Evolutionary conservation across 1,140 invertebrate species (phyloP).

Genomic region (Drosophila tsacasi): DNA sequence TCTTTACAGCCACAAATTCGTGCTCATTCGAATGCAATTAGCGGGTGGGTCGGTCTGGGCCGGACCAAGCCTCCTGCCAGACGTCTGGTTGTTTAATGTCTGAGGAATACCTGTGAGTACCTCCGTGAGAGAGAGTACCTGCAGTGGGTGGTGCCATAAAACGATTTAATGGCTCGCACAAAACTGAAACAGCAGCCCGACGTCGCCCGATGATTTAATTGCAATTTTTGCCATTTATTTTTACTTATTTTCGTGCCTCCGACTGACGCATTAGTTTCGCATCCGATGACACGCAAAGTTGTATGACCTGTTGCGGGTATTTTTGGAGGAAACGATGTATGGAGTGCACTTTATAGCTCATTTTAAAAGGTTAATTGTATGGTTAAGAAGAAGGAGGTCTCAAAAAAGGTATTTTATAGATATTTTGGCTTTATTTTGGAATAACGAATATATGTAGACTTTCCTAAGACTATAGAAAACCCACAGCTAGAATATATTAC

Average conservation of each 20-base stretch:
- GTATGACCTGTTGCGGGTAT: constrained; percentile 27
- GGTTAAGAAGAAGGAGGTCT: not conserved
- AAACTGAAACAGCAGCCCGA: constrained; percentile 22
- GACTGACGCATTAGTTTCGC: constrained; percentile 34
- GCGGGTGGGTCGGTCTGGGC: not conserved
- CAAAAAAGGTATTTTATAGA: too few relatives aligned
- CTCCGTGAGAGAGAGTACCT: not conserved
- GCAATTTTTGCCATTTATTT: constrained; percentile 27
- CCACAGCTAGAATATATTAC: not conserved
- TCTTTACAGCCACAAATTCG: constrained; percentile 25
- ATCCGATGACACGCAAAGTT: constrained; percentile 11
- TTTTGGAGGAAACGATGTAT: not conserved
- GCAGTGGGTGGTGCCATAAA: constrained; percentile 28
- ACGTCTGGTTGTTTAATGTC: constrained; percentile 7
- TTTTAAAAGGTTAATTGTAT: not conserved
- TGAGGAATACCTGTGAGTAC: constrained; percentile 6
- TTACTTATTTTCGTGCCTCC: constrained; percentile 1
- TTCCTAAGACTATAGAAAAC: not conserved
- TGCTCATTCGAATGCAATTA: constrained; percentile 45
- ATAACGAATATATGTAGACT: not conserved
- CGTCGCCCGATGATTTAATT: constrained; percentile 26
- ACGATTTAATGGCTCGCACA: constrained; percentile 34
- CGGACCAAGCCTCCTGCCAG: constrained; percentile 27
- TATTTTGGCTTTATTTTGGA: not conserved
- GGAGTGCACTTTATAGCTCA: not conserved